Conservation (phyloP, 2,113 vertebrate genomes). For the Cephalopterus ornatus region DNA sequence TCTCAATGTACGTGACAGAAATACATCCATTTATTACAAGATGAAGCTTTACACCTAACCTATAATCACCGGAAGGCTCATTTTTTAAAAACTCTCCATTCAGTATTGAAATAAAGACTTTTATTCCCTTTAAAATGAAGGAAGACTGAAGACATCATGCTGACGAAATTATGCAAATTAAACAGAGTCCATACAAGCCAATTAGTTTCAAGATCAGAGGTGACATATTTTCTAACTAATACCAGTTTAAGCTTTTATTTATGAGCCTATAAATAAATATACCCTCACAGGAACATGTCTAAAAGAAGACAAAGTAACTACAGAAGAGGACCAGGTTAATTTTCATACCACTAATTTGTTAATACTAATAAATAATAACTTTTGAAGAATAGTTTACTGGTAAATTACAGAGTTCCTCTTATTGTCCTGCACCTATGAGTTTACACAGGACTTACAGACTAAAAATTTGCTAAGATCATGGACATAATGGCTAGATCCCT, state of each 20-base stretch:
- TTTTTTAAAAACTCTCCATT: neutral
- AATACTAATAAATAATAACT: neutral
- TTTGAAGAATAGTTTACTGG: neutral
- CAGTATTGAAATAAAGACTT: neutral
- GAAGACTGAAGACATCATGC: neutral
- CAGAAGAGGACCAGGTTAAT: neutral
- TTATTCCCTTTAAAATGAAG: neutral
- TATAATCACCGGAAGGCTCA: neutral
- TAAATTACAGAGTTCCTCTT: neutral
- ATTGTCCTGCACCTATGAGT: neutral
- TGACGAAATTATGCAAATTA: conserved; percentile 22
- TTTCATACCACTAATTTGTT: neutral
- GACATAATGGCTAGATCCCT: neutral
- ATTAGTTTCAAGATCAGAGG: conserved; percentile 39
- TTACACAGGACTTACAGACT: neutral
- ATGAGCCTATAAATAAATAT: conserved; percentile 18
- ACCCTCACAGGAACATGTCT: neutral
- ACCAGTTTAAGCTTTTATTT: conserved; percentile 17
- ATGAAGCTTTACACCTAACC: neutral
- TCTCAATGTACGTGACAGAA: neutral
- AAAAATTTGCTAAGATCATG: neutral
- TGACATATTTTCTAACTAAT: conserved; percentile 38
- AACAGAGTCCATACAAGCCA: conserved; percentile 1
- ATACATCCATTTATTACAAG: neutral
- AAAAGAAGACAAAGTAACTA: neutral